These are phyloP conservation scores for Ciconia boyciana DNA, from an alignment of 2,113 vertebrate species.

Conservation along the genomic window DNA sequence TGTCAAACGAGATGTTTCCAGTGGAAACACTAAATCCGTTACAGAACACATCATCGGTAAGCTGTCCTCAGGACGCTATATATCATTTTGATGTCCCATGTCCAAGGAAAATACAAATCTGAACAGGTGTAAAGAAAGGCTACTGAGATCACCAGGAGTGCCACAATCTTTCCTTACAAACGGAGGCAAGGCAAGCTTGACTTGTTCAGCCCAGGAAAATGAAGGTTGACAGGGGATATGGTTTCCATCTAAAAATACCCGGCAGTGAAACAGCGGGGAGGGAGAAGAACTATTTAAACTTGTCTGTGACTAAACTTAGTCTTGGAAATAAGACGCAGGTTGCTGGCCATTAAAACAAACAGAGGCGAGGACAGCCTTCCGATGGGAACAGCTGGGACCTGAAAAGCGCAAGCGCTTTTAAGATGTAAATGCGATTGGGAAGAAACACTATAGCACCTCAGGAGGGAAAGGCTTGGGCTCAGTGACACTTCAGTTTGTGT, in stretches of 20 bases:
- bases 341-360: background rate
- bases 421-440: background rate
- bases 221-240: background rate
- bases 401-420: background rate
- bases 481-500: background rate
- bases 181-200: background rate
- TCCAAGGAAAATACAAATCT: background rate
- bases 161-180: background rate
- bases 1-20: background rate
- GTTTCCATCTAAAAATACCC: slow-evolving; percentile 54
- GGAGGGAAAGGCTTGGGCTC: background rate
- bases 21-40: background rate
- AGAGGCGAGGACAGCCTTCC: background rate
- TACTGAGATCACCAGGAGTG: background rate
- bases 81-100: background rate
- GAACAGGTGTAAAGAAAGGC: background rate
- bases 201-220: background rate
- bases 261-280: background rate
- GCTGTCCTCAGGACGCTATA: background rate
- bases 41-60: background rate
- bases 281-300: slow-evolving; percentile 37
- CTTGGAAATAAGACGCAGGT: slow-evolving; percentile 19
- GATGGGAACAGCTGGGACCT: background rate
- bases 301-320: slow-evolving; percentile 34
- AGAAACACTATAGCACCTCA: background rate